A percentile compares a stretch with the other conserved stretches of the same genome.
These are phyloP conservation scores for Amyelois transitella DNA, from an alignment of 1,140 invertebrate genomes.

Conservation along the genomic window DNA sequence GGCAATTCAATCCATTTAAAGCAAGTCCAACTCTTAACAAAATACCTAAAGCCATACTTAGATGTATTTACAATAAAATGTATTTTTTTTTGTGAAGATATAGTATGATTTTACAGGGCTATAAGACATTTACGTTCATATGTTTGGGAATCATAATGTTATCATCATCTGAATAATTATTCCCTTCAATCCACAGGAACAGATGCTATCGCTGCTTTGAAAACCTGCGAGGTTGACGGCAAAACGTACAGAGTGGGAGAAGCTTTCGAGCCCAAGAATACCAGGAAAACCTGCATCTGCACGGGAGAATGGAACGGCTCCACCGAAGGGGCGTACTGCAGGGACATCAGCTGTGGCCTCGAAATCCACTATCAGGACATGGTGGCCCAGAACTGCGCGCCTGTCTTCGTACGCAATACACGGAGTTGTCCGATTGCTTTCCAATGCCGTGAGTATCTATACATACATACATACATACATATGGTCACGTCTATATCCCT, in stretches of 20 bases:
- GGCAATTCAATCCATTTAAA: too few species aligned
- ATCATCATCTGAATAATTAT: too few species aligned
- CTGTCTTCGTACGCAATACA: constrained; percentile 56
- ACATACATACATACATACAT: background rate
- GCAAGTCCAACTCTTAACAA: too few species aligned
- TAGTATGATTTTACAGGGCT: too few species aligned
- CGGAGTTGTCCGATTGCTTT: constrained; percentile 70
- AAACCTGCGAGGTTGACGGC: constrained; percentile 65
- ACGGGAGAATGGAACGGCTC: constrained; percentile 55
- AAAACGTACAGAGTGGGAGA: constrained; percentile 69
- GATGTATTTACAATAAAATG: too few species aligned
- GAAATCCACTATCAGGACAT: constrained; percentile 65
- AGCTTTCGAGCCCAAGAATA: constrained; percentile 65
- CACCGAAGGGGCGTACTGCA: constrained; percentile 52
- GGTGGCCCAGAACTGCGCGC: constrained; percentile 65
- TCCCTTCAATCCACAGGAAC: constrained; percentile 40
- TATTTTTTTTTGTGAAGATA: too few species aligned
- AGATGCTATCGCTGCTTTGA: constrained; percentile 53
- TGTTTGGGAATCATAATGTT: too few species aligned
- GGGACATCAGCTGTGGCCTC: constrained; percentile 71
- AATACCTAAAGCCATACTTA: too few species aligned
- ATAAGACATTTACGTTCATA: too few species aligned
- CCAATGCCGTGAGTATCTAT: constrained; percentile 66
- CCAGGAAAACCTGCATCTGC: constrained; percentile 69
- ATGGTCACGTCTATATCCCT: too few species aligned